Percentiles rank a stretch among this genome's conserved stretches.
Evolutionary conservation across 2,888 invertebrate genomes (phyloP).

Genomic region (Hanleya hanleyi): DNA sequence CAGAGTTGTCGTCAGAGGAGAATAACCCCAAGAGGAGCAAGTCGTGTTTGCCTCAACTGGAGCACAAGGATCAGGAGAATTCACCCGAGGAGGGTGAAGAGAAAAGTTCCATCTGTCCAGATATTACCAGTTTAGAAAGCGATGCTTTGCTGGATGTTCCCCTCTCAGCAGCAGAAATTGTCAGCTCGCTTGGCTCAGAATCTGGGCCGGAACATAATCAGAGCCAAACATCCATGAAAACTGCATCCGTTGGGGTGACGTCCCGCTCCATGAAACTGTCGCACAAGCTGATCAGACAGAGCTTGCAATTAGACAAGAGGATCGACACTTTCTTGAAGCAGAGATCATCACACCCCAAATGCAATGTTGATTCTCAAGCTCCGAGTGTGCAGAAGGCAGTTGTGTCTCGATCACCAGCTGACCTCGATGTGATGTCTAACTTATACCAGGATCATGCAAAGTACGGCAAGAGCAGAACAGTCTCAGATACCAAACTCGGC

Average conservation of each 20-base stretch:
- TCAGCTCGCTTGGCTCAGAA: conserved; percentile 10
- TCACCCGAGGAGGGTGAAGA: not conserved
- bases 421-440: not conserved
- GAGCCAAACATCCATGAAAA: conserved; percentile 27
- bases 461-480: conserved; percentile 2
- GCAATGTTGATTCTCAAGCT: not conserved
- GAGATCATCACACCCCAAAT: not conserved
- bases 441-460: not conserved
- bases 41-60: not conserved
- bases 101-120: conserved; percentile 20
- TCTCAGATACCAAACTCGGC: not conserved
- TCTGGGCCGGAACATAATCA: not conserved
- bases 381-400: not conserved
- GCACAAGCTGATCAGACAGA: conserved; percentile 49
- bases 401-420: not conserved
- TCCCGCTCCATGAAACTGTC: conserved; percentile 43
- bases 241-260: conserved; percentile 48
- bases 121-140: conserved; percentile 52
- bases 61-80: not conserved
- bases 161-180: conserved; percentile 35
- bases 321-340: conserved; percentile 44
- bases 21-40: conserved; percentile 8
- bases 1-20: too few relatives aligned
- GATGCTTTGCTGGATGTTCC: conserved; percentile 58
- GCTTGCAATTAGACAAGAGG: conserved; percentile 46